phyloP scores from a whole-genome alignment of 2,113 vertebrate species.

The Larimichthys polyactis region DNA sequence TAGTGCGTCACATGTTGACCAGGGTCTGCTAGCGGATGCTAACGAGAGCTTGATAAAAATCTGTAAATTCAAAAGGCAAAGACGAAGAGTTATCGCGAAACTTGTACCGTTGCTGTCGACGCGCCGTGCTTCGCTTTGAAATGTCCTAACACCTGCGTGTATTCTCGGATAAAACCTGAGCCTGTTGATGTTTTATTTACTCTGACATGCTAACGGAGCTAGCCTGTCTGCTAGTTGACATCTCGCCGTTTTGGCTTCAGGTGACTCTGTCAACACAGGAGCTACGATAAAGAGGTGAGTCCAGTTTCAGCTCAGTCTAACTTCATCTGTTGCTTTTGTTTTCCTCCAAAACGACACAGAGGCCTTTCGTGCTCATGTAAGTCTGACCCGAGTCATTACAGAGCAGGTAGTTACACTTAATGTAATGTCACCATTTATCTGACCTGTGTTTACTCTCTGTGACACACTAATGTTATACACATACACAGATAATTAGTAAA shows the following conservation, averaged over 20 bases:
- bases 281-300: conserved; percentile 75
- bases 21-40: conserved; percentile 53
- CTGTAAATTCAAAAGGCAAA: conserved; percentile 9
- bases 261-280: conserved; percentile 61
- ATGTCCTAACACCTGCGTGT: background rate
- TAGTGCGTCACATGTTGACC: conserved; percentile 78
- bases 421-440: background rate
- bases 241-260: conserved; percentile 63
- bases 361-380: background rate
- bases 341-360: background rate
- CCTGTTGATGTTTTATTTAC: conserved; percentile 15
- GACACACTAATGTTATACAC: background rate
- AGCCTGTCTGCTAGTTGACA: conserved; percentile 67
- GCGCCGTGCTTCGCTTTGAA: background rate
- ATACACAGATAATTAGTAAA: background rate
- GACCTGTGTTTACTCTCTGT: background rate
- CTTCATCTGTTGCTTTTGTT: background rate
- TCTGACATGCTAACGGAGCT: conserved; percentile 61
- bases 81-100: background rate
- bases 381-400: conserved; percentile 15
- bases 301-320: background rate
- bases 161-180: conserved; percentile 7
- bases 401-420: background rate
- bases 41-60: conserved; percentile 42
- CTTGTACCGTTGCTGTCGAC: background rate